These are phyloP conservation scores for Prorops nasuta DNA, from an alignment of 1,140 invertebrate genomes.

Conservation along the genomic window DNA sequence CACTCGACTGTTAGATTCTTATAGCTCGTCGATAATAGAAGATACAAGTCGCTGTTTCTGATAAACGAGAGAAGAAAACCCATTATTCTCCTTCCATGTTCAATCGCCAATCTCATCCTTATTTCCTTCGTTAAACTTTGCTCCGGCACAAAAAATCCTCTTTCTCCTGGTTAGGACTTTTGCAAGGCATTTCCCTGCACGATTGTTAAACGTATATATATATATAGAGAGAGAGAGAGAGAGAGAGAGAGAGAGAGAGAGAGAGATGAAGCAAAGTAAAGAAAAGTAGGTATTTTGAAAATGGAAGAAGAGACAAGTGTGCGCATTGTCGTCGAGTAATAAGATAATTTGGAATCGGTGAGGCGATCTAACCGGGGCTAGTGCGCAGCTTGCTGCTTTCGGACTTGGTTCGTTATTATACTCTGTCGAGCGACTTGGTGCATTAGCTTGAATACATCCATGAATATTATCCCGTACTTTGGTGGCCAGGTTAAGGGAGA, in stretches of 20 bases:
- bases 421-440: slow-evolving; percentile 42
- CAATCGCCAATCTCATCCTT: no score
- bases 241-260: slow-evolving; percentile 4
- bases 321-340: slow-evolving; percentile 1
- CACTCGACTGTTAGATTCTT: no score
- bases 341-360: slow-evolving; percentile 12
- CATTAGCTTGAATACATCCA: slow-evolving; percentile 53
- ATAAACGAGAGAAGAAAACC: no score
- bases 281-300: slow-evolving; percentile 14
- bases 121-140: no score
- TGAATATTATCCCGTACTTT: slow-evolving; percentile 52
- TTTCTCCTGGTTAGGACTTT: no score
- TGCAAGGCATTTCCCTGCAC: no score
- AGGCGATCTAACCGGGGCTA: no score
- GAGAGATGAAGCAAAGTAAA: neutral
- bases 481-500: slow-evolving; percentile 20
- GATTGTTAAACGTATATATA: neutral
- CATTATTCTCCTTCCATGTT: no score
- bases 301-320: no score
- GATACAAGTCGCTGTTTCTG: no score
- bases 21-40: no score
- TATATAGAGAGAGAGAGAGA: slow-evolving; percentile 11
- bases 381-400: slow-evolving; percentile 13
- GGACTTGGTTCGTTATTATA: slow-evolving; percentile 39
- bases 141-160: no score